Base-by-base conservation (phyloP, 2,797 vertebrate genomes). In the Huso huso region DNA sequence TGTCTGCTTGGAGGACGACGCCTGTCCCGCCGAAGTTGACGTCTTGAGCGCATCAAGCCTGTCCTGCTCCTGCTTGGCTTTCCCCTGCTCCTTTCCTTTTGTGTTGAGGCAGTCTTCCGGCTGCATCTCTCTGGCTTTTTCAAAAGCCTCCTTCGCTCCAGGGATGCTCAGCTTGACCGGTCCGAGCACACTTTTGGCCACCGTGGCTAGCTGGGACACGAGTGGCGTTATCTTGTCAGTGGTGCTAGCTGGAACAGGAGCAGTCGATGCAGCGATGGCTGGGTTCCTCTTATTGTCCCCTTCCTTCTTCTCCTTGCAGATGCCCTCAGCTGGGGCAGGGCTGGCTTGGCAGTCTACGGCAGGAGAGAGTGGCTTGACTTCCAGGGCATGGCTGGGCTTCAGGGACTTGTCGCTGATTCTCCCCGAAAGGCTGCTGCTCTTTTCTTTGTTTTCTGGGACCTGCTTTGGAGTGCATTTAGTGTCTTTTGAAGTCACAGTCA, bases 161-260 rank as follows among this genome's bases (percentile, higher is more conserved):
- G 77, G 69, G 1, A 73, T 4, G 23, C 72, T 81, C 50, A 92
- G 86, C 71, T 87, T 91, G 67, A 88, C 78, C 1, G 92, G 90
- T n/a, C 88, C 90, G 51, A 92, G 67, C 8, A 90, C 71, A 0
- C 86, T 92, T 72, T 87, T 93, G 8, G 90, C 86, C 2, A 88
- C 84, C 0, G 84, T 84, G 10, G 81, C 71, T 0, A 86, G 71
- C 70, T 86, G 88, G 49, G 88, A 85, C 59, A 84, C 76, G 0
- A 71, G 73, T 55, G 72, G 72, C 0, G 69, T 51, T 18, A 83
- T 75, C 69, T 78, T 82, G 61, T 90, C 89, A 1, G 82, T 69
- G 10, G 79, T 75, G 0, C 74, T 64, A 6, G 86, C 87, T 1
- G 80, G 49, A 5, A 1, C 67, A 51, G 82, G 73, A 0, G 79